phyloP scores from a whole-genome alignment of 37 sponge, comb jelly and placozoan genomes.

The Haliclona indistincta region DNA sequence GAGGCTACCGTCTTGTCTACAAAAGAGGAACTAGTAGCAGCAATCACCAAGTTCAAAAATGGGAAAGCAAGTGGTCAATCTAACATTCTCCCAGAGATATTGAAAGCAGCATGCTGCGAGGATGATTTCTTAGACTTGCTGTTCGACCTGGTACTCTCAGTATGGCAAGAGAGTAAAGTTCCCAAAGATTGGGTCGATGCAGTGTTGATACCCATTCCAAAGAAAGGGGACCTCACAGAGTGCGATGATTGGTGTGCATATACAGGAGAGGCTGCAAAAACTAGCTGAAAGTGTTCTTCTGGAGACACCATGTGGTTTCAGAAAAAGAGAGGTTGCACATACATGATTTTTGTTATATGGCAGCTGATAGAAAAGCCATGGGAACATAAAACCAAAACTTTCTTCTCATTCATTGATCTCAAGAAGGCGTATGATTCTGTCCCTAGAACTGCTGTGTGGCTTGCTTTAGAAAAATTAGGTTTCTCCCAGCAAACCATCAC shows the following conservation, averaged over 20 bases:
- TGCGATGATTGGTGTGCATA: too few relatives aligned
- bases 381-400: neutral
- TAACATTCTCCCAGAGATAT: too few relatives aligned
- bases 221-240: constrained; percentile 30
- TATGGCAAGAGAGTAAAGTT: constrained; percentile 14
- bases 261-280: constrained; percentile 8
- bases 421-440: constrained; percentile 31
- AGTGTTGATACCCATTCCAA: constrained; percentile 6
- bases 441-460: constrained; percentile 18
- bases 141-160: neutral
- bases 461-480: neutral
- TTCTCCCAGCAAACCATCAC: neutral
- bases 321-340: constrained; percentile 17
- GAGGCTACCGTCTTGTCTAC: too few relatives aligned
- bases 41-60: too few relatives aligned
- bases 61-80: too few relatives aligned
- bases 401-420: constrained; percentile 6
- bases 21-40: too few relatives aligned
- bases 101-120: too few relatives aligned
- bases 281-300: neutral
- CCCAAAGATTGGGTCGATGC: neutral
- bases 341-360: constrained; percentile 33
- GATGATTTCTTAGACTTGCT: too few relatives aligned
- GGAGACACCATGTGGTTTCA: constrained; percentile 26
- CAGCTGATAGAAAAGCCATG: constrained; percentile 24